Conservation (phyloP, 2,113 vertebrate genomes). For the Pristiophorus japonicus region DNA sequence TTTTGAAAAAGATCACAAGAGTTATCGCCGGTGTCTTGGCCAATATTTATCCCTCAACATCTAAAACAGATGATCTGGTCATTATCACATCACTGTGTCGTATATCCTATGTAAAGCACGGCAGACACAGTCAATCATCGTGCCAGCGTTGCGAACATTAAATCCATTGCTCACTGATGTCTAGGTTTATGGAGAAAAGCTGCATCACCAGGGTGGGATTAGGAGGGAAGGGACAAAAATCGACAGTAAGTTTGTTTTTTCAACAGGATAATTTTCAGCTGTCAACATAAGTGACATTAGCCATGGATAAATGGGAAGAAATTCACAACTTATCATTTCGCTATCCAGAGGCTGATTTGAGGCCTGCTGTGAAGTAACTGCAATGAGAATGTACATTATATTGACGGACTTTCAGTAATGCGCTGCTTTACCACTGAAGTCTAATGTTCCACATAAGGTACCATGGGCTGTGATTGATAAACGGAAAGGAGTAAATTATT, state of each 20-base stretch:
- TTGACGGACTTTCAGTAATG: conserved; percentile 20
- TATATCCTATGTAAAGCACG: too few relatives aligned
- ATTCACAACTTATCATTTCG: conserved; percentile 14
- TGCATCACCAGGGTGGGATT: not conserved
- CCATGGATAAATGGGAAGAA: conserved; percentile 7
- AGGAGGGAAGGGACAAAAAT: not conserved
- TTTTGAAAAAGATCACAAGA: too few relatives aligned
- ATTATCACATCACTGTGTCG: too few relatives aligned
- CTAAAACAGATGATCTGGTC: too few relatives aligned
- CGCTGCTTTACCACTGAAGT: not conserved
- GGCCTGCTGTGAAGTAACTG: not conserved
- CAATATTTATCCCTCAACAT: too few relatives aligned
- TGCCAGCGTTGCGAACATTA: not conserved
- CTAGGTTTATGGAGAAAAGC: not conserved
- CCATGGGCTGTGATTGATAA: not conserved
- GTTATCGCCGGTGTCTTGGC: too few relatives aligned
- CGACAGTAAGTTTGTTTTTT: not conserved
- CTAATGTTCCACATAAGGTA: not conserved
- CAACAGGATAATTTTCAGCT: not conserved
- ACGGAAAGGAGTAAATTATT: not conserved
- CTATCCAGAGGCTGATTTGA: not conserved
- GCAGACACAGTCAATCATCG: not conserved
- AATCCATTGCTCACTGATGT: not conserved
- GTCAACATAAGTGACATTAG: not conserved
- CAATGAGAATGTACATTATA: not conserved